phyloP scores from a whole-genome alignment of 2,888 invertebrate genomes.

The Drosophila antonietae region DNA sequence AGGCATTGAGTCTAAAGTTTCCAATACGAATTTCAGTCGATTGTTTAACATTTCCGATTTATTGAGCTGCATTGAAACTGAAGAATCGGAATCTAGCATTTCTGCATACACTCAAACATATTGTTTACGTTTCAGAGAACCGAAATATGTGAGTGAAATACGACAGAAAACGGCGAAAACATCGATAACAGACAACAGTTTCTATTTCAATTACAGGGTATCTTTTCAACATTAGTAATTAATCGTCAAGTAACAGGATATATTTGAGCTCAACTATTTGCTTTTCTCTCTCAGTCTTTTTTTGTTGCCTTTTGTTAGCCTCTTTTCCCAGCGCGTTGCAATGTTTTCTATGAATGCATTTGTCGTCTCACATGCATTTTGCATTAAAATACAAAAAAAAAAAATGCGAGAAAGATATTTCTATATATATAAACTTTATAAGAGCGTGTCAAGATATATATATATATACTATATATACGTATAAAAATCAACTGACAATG shows the following conservation, averaged over 20 bases:
- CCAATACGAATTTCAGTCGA: not conserved
- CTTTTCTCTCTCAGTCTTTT: not conserved
- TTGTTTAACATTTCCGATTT: not conserved
- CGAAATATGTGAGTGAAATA: not conserved
- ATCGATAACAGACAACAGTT: not conserved
- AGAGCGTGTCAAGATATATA: constrained; percentile 8
- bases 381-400: constrained; percentile 30
- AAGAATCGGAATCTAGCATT: no score
- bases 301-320: constrained; percentile 1
- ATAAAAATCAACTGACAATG: constrained; percentile 44
- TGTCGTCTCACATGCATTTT: constrained; percentile 24
- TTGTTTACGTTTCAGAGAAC: not conserved
- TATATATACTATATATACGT: not conserved
- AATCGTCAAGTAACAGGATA: not conserved
- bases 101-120: not conserved
- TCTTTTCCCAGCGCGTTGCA: no score
- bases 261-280: not conserved
- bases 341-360: constrained; percentile 20
- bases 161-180: no score
- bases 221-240: not conserved
- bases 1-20: no score
- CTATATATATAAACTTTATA: not conserved
- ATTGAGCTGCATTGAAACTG: no score
- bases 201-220: not conserved
- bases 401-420: no score